These are phyloP conservation scores for Donacobius atricapilla DNA, from an alignment of 2,113 vertebrate species.

Conservation along the genomic window DNA sequence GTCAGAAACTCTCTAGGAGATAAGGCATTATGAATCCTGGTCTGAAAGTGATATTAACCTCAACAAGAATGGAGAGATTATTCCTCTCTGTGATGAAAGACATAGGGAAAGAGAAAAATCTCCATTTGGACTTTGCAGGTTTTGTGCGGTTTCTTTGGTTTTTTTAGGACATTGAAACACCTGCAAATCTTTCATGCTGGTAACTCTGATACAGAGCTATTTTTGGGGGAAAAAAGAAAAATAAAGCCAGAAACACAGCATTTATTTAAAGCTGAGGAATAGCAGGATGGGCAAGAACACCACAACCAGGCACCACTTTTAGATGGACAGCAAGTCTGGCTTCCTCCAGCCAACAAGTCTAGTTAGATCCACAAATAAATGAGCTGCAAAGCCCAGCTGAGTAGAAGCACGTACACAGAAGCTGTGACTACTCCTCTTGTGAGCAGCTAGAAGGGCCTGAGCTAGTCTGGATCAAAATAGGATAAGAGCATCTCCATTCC, in stretches of 20 bases:
- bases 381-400: not conserved
- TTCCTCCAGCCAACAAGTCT: not conserved
- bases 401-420: not conserved
- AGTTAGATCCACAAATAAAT: not conserved
- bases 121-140: rapidly evolving
- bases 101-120: not conserved
- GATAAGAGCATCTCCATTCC: not conserved
- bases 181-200: not conserved
- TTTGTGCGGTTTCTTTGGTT: not conserved
- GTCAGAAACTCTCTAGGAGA: not conserved
- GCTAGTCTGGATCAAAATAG: not conserved
- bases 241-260: not conserved
- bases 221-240: not conserved
- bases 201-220: not conserved
- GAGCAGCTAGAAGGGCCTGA: not conserved
- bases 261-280: not conserved
- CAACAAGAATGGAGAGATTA: not conserved
- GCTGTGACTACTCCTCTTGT: not conserved
- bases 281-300: not conserved
- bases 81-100: not conserved
- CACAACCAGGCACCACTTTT: not conserved
- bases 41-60: not conserved
- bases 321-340: not conserved
- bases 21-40: not conserved
- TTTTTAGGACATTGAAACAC: not conserved